Evolutionary conservation across 2,113 vertebrate species (phyloP).

Genomic region (Oreotrochilus melanogaster): DNA sequence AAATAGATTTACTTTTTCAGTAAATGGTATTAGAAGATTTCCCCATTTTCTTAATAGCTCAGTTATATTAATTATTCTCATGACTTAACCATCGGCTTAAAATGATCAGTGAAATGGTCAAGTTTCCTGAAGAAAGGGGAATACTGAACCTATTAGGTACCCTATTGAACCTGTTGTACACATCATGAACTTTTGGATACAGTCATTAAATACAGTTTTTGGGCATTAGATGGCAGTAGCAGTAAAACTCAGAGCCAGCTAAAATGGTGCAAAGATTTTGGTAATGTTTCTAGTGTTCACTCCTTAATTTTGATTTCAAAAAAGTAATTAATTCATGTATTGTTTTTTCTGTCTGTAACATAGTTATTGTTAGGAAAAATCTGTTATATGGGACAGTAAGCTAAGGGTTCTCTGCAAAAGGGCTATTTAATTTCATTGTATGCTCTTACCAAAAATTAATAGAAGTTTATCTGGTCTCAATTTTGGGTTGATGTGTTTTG

Average conservation of each 20-base stretch:
- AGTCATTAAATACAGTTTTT: neutral
- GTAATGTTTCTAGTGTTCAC: neutral
- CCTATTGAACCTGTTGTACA: too few relatives aligned
- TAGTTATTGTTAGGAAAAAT: neutral
- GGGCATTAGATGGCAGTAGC: neutral
- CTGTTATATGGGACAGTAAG: neutral
- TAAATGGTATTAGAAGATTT: neutral
- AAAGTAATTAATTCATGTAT: neutral
- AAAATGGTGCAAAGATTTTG: neutral
- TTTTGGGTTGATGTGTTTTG: slow-evolving; percentile 11
- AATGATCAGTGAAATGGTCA: neutral
- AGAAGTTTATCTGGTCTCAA: neutral
- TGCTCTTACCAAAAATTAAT: neutral
- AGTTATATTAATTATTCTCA: neutral
- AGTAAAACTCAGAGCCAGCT: neutral
- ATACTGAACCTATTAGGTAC: neutral
- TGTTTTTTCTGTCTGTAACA: neutral
- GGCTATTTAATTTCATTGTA: neutral
- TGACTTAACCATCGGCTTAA: neutral
- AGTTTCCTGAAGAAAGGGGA: neutral
- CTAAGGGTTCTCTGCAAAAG: neutral
- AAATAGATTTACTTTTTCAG: neutral
- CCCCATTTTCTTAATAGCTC: neutral
- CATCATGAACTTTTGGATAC: neutral
- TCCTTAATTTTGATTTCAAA: neutral